Base-by-base conservation (phyloP, 1,140 invertebrate species). In the Papilio polytes region DNA sequence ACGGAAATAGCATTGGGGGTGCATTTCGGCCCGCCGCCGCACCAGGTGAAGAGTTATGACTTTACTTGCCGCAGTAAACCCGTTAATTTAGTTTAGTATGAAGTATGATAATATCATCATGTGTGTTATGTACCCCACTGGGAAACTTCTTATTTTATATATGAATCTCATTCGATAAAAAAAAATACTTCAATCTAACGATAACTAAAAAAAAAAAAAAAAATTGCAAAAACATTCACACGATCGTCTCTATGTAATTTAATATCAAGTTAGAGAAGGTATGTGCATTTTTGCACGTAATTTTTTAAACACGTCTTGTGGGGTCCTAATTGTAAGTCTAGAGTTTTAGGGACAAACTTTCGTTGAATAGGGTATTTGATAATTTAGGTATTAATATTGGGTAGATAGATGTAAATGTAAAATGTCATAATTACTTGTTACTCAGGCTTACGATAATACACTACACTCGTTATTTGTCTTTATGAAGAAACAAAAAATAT, bases 401-500 rank as follows among this genome's bases (percentile, higher is more conserved):
- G n/a, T 56, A 20, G 6, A 56, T 20, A n/a, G 18, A 56, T 56
- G 3, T n/a, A 41, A 41, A 41, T 41, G 36, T 41, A 41, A 41
- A 41, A 8, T 7, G 36, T 41, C 36, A 41, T 41, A 41, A 7
- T 41, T 8, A 41, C 36, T 41, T 41, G 6, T 31, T 31, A 20
- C n/a, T 4, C 13, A 31, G 26, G 15, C 26, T 31, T 2, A 15
- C 63, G 22, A 31, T 4, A 22, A 70, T 41, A 70, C 63, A 12
- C 3, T 66, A 15, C 20, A 66, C 63, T 70, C 26, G 26, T 15
- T 70, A 70, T 70, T 70, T 70, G 26, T 12, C 3, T 31, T 15
- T 36, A 70, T 70, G 7, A 70, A 70, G 15, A 70, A 70, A 31
- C 63, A 70, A 70, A 70, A 66, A 36, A 70, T 70, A 70, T 70